Percentiles rank a stretch among this genome's conserved stretches.
These are phyloP conservation scores for Picus viridis DNA, from an alignment of 2,797 vertebrate genomes.

Conservation along the genomic window DNA sequence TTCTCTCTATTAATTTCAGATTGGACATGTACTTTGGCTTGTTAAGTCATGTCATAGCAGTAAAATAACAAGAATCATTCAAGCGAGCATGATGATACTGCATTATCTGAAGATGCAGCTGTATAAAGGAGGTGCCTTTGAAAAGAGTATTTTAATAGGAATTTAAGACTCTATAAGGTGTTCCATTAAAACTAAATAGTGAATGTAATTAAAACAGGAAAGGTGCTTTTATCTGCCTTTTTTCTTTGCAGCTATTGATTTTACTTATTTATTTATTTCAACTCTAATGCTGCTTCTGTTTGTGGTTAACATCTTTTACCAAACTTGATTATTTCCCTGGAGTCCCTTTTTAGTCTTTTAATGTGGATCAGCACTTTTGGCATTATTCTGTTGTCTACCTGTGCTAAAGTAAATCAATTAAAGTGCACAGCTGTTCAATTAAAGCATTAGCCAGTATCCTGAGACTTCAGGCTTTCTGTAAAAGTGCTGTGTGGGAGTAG, in stretches of 20 bases:
- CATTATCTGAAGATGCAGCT: constrained; percentile 20
- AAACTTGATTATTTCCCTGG: constrained; percentile 65
- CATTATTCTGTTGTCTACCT: constrained; percentile 29
- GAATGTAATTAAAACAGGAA: constrained; percentile 58
- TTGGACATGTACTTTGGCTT: constrained; percentile 74
- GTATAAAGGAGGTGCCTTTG: constrained; percentile 19
- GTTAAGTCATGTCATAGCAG: constrained; percentile 69
- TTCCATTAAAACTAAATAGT: constrained; percentile 66
- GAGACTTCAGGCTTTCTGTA: constrained; percentile 8
- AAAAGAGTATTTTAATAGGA: constrained; percentile 14
- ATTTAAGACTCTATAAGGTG: constrained; percentile 28
- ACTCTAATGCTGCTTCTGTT: constrained; percentile 37
- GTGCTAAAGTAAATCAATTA: constrained; percentile 78
- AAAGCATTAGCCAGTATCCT: constrained; percentile 33
- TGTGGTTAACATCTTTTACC: constrained; percentile 56
- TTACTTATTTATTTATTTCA: background rate
- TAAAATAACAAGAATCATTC: constrained; percentile 68
- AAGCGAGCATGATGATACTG: constrained; percentile 37
- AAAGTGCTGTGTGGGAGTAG: background rate
- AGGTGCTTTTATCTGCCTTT: constrained; percentile 58
- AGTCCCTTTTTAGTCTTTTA: constrained; percentile 78
- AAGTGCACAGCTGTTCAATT: constrained; percentile 76
- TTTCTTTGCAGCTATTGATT: constrained; percentile 76
- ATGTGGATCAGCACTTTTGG: constrained; percentile 78
- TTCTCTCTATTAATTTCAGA: constrained; percentile 75